Evolutionary conservation across 2,888 invertebrate species (phyloP), one percentile per base, ranked within the genome.

Genomic region (Tetanocera ferruginea): DNA sequence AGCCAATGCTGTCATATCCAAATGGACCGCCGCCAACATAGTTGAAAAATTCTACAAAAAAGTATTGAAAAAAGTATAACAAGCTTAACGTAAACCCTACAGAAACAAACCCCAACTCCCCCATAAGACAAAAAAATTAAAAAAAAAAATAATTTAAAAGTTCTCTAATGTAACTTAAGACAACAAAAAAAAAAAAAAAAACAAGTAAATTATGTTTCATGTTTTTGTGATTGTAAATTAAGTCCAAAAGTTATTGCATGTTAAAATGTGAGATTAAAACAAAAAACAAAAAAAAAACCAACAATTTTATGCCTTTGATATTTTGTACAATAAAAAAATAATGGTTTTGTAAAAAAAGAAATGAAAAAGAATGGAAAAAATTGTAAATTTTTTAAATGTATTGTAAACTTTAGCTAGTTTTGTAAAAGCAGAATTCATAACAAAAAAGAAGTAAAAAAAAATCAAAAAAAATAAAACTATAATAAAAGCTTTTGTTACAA

Each of bases 21-120:
- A 95, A 98, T 88, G 98, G 98, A 81, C 97, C 97, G 70, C 98
- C 98, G 78, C 98, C 98, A 74, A 93, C 96, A 79, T 97, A 94
- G 90, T 19, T 49, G 8, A 57, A 3, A 14, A 55, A 70, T 57
- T 37, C 49, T 69, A 25, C 11, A 76, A 69, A 25, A 69, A 51
- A 74, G 60, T 74, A 28, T 64, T 28, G 64, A 17, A 64, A 49
- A 51, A 9, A 23, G 28, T 23, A 51, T 34, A 34, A 25, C 9
- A 49, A 37, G 25, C n/a, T 3, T 3, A 4, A 60, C 62, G 43
- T 67, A 57, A 23, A 57, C 57, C 19, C 8, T 71, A 67, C 11
- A 51, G 23, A 76, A 67, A 31, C 17, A 60, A 52, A 37, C 51
- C n/a, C 11, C 43, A 67, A 43, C 23, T 25, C 14, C 19, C 11